Percentiles rank a stretch among this genome's conserved stretches.
Conservation (phyloP, 2,888 invertebrate genomes). For the Epinotia brunnichana region DNA sequence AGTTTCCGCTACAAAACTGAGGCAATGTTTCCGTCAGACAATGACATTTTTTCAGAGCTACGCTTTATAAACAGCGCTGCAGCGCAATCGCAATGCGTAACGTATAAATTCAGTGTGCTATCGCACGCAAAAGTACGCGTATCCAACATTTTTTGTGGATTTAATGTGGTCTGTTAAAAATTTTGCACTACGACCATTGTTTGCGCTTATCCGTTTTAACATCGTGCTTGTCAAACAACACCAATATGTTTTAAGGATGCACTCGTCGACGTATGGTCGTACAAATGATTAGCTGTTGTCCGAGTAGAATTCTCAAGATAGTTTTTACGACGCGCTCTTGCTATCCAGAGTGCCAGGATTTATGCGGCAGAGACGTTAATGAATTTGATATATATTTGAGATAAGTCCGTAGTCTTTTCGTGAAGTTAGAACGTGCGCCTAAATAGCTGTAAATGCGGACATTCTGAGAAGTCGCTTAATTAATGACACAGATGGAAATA, state of each 20-base stretch:
- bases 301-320: conserved; percentile 24
- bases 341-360: conserved; percentile 4
- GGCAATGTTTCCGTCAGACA: conserved; percentile 53
- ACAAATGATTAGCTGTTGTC: conserved; percentile 20
- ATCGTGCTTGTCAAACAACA: conserved; percentile 38
- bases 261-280: conserved; percentile 13
- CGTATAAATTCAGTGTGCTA: conserved; percentile 44
- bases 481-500: conserved; percentile 36
- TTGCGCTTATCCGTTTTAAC: conserved; percentile 24
- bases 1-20: conserved; percentile 52
- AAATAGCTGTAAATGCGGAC: conserved; percentile 28
- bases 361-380: conserved; percentile 17
- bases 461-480: conserved; percentile 33
- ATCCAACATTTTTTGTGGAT: conserved; percentile 43
- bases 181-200: conserved; percentile 30
- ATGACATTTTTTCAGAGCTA: conserved; percentile 51
- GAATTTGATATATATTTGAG: conserved; percentile 29
- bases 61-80: conserved; percentile 46
- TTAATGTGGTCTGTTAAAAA: conserved; percentile 17
- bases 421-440: conserved; percentile 21
- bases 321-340: background rate
- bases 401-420: conserved; percentile 19
- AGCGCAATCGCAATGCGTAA: conserved; percentile 41
- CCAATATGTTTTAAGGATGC: conserved; percentile 30
- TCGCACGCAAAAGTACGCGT: conserved; percentile 47